Conservation (phyloP, 1,140 invertebrate species). For the Coenobita brevimanus region DNA sequence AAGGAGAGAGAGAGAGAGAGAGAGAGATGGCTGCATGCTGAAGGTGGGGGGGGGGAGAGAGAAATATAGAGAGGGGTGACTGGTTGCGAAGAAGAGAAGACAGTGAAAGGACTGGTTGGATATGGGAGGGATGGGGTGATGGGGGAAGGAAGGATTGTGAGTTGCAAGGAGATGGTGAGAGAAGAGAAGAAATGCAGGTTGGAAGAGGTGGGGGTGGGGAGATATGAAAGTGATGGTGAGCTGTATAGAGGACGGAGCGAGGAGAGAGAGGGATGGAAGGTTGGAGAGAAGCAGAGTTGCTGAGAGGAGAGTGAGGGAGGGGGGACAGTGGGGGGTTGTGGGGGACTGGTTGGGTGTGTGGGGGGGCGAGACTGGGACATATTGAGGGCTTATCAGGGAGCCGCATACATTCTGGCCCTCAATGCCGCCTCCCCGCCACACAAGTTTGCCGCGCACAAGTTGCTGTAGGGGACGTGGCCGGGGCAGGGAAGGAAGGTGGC, state of each 20-base stretch:
- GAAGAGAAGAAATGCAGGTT: slow-evolving; percentile 19
- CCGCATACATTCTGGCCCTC: no score
- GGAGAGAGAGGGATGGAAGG: neutral
- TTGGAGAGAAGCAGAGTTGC: no score
- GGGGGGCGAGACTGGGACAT: no score
- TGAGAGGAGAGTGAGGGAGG: no score
- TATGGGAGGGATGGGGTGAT: no score
- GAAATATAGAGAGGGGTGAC: no score
- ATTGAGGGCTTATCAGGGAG: no score
- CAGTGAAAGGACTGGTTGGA: neutral
- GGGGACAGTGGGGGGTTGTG: no score
- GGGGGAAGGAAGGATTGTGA: neutral
- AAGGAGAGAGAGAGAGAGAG: neutral
- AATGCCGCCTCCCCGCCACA: neutral
- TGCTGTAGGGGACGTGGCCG: neutral
- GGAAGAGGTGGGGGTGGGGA: slow-evolving; percentile 25
- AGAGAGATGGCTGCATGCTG: neutral
- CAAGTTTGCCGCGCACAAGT: neutral
- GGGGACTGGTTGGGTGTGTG: no score
- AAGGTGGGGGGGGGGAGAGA: neutral
- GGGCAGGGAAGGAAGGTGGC: slow-evolving; percentile 13
- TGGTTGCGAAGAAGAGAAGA: neutral
- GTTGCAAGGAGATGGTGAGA: slow-evolving; percentile 25
- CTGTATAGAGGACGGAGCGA: neutral
- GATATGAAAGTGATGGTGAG: slow-evolving; percentile 12